Conservation (phyloP, 2,888 invertebrate species). For the Carcina quercana region DNA sequence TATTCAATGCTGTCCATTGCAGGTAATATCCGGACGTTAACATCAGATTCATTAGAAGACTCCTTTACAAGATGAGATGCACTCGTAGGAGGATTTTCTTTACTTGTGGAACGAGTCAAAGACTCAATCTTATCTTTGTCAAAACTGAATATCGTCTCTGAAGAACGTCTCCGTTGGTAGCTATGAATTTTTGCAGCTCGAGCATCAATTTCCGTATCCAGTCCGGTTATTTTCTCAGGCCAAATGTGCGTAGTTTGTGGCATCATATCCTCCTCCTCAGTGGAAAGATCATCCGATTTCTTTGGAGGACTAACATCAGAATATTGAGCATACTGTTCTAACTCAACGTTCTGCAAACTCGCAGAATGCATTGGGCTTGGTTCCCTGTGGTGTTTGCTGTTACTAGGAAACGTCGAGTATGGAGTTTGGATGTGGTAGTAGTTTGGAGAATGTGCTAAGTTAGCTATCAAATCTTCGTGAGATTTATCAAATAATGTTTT, state of each 20-base stretch:
- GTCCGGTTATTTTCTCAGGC: conserved; percentile 69
- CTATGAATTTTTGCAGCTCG: conserved; percentile 61
- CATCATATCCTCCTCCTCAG: conserved; percentile 69
- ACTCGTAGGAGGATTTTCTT: conserved; percentile 38
- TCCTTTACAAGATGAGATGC: conserved; percentile 58
- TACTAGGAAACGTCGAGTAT: conserved; percentile 77
- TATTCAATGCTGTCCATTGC: conserved; percentile 73
- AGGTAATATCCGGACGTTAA: conserved; percentile 61
- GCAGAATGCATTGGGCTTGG: conserved; percentile 78
- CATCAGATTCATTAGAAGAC: conserved; percentile 69
- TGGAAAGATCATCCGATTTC: conserved; percentile 62
- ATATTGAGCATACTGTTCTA: conserved; percentile 73
- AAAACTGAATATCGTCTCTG: conserved; percentile 84
- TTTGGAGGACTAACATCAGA: conserved; percentile 50
- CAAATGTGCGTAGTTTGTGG: conserved; percentile 68
- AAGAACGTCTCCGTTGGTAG: conserved; percentile 78
- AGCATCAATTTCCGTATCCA: conserved; percentile 66
- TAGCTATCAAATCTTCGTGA: conserved; percentile 75
- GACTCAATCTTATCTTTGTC: conserved; percentile 85
- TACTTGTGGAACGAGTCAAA: conserved; percentile 73
- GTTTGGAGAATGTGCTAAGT: conserved; percentile 57
- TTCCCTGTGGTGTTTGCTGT: conserved; percentile 68
- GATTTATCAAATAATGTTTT: conserved; percentile 71
- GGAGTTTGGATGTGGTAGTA: conserved; percentile 75
- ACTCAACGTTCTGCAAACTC: conserved; percentile 81